Base-by-base conservation (phyloP, 2,888 invertebrate genomes). In the Fissipunctia ypsillon region DNA sequence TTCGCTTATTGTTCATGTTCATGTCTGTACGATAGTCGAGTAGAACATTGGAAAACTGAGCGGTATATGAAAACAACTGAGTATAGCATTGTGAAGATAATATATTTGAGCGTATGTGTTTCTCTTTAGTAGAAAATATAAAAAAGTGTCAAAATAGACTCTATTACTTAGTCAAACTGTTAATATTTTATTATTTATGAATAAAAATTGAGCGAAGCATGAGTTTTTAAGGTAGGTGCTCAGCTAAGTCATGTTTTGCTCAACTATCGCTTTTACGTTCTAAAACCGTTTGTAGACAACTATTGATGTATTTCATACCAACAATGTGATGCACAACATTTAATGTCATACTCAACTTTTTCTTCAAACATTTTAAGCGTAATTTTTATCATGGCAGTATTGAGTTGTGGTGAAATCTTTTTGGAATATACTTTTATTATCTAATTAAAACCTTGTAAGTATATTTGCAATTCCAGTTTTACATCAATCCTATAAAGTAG, bases 71-170 rank as follows among this genome's bases (percentile, higher is more conserved):
- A 52, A 41, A 57, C 52, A 56, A 70, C 64, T 70, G 72, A 76
- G 64, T 52, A 61, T 67, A 64, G 60, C 6, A 60, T 43, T 74
- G 45, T 60, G 68, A 68, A 45, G 9, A 56, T 28, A 68, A 45
- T 6, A 56, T 28, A 79, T 73, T 83, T 83, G 80, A 79, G 80
- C 80, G 67, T 48, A 57, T 2, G 38, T 52, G 50, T 38, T 28
- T 45, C 10, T 31, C 7, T 52, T 73, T 28, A 60, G 45, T 79
- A 79, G 80, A 65, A 77, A 77, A 68, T 56, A 68, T 73, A 48
- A 64, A 70, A 82, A 83, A 63, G 60, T 83, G 65, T 69, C 68
- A 79, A 80, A 73, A 80, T 83, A 83, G 57, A 79, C 43, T 78
- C 70, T 76, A 38, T 82, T 50, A 52, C 16, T 54, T 50, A 67